Conservation (phyloP, 2,888 invertebrate species). For the Andrena hattorfiana region DNA sequence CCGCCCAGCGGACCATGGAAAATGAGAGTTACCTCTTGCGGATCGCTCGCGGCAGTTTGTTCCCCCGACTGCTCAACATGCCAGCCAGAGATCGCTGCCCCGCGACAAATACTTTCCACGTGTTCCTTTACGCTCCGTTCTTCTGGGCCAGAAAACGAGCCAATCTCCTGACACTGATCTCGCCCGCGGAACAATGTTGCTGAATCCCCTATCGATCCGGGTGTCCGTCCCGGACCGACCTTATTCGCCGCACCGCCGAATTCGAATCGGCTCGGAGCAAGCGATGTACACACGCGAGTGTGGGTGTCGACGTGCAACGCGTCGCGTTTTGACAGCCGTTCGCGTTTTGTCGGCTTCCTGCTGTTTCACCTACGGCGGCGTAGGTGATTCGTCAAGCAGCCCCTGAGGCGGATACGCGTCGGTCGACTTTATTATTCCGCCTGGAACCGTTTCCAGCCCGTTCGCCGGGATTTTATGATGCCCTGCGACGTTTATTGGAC, state of each 20-base stretch:
- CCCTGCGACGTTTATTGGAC: slow-evolving; percentile 1
- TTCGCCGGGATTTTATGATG: slow-evolving; percentile 16
- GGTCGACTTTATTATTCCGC: slow-evolving; percentile 48
- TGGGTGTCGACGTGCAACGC: slow-evolving; percentile 47
- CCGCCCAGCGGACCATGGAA: slow-evolving; percentile 75
- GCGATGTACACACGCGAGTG: neutral
- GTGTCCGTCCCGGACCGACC: neutral
- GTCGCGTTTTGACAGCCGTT: slow-evolving; percentile 49
- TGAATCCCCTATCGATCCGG: slow-evolving; percentile 4
- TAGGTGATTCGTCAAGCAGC: slow-evolving; percentile 56
- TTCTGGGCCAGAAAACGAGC: slow-evolving; percentile 48
- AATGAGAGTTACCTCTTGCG: slow-evolving; percentile 73
- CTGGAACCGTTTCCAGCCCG: neutral
- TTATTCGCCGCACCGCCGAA: neutral
- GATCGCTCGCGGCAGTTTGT: slow-evolving; percentile 50
- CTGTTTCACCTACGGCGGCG: slow-evolving; percentile 52
- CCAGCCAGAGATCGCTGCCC: slow-evolving; percentile 49
- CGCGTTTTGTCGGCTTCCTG: slow-evolving; percentile 55
- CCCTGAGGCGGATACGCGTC: slow-evolving; percentile 43
- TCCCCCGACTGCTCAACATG: slow-evolving; percentile 48
- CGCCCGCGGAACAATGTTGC: slow-evolving; percentile 21
- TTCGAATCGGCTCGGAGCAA: neutral
- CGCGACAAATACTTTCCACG: slow-evolving; percentile 70
- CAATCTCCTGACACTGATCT: slow-evolving; percentile 60
- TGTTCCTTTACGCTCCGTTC: slow-evolving; percentile 55